Percentiles rank a stretch among this genome's conserved stretches.
Conservation (phyloP, 2,113 vertebrate species). For the Synchiropus splendidus region DNA sequence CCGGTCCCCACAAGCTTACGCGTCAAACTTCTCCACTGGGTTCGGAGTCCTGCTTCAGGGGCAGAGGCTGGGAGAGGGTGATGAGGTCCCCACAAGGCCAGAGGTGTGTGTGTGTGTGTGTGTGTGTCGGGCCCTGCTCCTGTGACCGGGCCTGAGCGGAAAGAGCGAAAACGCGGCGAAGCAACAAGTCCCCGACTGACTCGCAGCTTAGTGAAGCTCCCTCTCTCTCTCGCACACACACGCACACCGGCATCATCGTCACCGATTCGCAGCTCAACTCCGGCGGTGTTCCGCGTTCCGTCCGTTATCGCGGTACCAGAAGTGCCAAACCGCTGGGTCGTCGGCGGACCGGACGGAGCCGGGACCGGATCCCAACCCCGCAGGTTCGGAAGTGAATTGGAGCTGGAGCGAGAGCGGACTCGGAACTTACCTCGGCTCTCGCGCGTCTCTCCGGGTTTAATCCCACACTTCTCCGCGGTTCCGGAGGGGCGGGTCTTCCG, state of each 20-base stretch:
- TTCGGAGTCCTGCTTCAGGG: too few relatives aligned
- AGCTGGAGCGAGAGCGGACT: slow-evolving; percentile 11
- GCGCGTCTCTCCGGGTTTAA: slow-evolving; percentile 46
- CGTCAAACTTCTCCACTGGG: too few relatives aligned
- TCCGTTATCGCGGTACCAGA: slow-evolving; percentile 13
- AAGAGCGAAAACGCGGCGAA: slow-evolving; percentile 52
- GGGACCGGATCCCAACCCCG: slow-evolving; percentile 28
- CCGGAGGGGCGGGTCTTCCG: background rate
- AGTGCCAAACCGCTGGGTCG: slow-evolving; percentile 33
- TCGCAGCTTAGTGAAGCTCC: slow-evolving; percentile 77
- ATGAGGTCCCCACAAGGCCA: too few relatives aligned
- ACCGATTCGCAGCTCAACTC: too few relatives aligned
- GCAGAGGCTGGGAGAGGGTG: too few relatives aligned
- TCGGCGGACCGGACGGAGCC: slow-evolving; percentile 11
- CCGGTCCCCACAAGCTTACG: too few relatives aligned
- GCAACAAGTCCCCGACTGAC: slow-evolving; percentile 85
- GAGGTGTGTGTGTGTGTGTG: slow-evolving; percentile 36
- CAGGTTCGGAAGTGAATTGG: slow-evolving; percentile 14
- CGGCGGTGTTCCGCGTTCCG: background rate
- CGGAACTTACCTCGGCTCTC: slow-evolving; percentile 67
- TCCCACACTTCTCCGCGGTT: slow-evolving; percentile 42
- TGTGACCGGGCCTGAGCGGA: slow-evolving; percentile 26
- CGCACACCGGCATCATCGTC: too few relatives aligned
- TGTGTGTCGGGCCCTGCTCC: slow-evolving; percentile 40
- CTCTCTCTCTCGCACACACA: slow-evolving; percentile 6